Conservation (phyloP, 2,113 vertebrate species). For the mouse (Mus musculus) region GRCm39 chr3:94300501-94301000, state of each 20-base stretch:
- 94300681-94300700: constrained; percentile 47
- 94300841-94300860: background rate
- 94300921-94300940: background rate
- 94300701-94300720: constrained; percentile 67
- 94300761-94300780: background rate
- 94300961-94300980: background rate
- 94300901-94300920: background rate
- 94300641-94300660: constrained; percentile 61
- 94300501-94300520: background rate
- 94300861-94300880: background rate
- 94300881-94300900: background rate
- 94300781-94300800: background rate
- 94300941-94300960: background rate
- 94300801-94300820: background rate
- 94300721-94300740: background rate
- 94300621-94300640: constrained; percentile 44
- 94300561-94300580: background rate
- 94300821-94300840: background rate
- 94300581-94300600: background rate
- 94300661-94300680: constrained; percentile 61
- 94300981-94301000: background rate
- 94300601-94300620: background rate
- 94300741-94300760: background rate
- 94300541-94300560: fast-evolving
- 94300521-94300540: background rate